Conservation (phyloP, 2,888 invertebrate species). For the Drosophila kanekoi region DNA sequence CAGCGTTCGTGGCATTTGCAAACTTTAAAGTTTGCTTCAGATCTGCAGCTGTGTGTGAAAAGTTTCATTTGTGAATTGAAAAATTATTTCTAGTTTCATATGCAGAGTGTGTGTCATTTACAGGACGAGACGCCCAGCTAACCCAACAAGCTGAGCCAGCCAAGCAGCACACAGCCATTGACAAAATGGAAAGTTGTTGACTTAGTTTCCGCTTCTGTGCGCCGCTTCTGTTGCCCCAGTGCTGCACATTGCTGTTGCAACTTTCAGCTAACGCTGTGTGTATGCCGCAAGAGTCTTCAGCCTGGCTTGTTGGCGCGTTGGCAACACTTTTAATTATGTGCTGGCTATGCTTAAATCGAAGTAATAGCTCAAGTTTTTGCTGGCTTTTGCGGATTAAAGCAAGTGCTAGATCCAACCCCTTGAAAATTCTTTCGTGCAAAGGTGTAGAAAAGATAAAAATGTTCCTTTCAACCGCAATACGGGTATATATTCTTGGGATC, state of each 20-base stretch:
- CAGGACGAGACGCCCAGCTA: constrained; percentile 35
- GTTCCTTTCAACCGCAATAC: too few relatives aligned
- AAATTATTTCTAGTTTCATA: constrained; percentile 74
- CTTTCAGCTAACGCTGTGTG: constrained; percentile 4
- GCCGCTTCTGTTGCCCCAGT: constrained; percentile 35
- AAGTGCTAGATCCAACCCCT: not conserved
- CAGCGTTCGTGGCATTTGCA: constrained; percentile 56
- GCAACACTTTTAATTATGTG: constrained; percentile 65
- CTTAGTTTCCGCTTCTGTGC: constrained; percentile 67
- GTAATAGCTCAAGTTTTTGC: constrained; percentile 4
- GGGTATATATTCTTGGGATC: too few relatives aligned
- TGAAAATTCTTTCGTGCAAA: too few relatives aligned
- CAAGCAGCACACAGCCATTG: constrained; percentile 57
- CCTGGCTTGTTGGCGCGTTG: constrained; percentile 13
- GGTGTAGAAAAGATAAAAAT: too few relatives aligned
- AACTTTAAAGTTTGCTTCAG: constrained; percentile 68
- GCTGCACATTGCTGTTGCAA: constrained; percentile 13
- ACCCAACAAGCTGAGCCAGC: constrained; percentile 28
- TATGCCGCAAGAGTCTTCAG: constrained; percentile 22
- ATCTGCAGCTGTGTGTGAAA: constrained; percentile 61
- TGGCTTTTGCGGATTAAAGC: not conserved
- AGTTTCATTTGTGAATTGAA: constrained; percentile 80
- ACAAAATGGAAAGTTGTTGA: constrained; percentile 79
- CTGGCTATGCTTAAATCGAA: constrained; percentile 29
- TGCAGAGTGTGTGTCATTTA: constrained; percentile 71